Conservation (phyloP, 2,888 invertebrate species). For the Megaustenia siamemsis region DNA sequence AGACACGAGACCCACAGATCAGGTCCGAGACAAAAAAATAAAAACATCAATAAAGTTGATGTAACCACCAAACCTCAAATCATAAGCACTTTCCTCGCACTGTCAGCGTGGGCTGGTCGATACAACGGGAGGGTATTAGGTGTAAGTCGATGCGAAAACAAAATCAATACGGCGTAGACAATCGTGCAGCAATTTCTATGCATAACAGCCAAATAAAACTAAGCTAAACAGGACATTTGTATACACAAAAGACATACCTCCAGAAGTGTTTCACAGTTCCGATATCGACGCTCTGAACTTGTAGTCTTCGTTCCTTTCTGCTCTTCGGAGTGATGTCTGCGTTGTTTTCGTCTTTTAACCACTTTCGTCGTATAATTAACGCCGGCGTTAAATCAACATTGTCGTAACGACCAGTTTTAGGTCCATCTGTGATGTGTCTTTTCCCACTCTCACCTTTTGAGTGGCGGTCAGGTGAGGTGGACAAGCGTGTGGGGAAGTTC, state of each 20-base stretch:
- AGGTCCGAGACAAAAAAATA: too few species aligned
- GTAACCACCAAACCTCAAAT: too few species aligned
- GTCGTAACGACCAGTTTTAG: not conserved
- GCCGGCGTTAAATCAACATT: not conserved
- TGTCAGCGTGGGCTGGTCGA: too few species aligned
- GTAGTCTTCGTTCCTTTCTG: constrained; percentile 26
- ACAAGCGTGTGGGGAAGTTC: not conserved
- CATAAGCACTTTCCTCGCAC: too few species aligned
- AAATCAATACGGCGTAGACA: not conserved
- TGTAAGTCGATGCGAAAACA: not conserved
- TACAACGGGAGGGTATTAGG: too few species aligned
- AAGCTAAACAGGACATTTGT: not conserved
- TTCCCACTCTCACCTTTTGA: not conserved
- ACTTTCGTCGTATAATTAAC: constrained; percentile 24
- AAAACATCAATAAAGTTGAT: too few species aligned
- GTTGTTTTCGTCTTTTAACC: constrained; percentile 9
- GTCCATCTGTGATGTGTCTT: not conserved
- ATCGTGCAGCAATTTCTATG: not conserved
- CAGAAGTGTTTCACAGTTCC: constrained; percentile 15
- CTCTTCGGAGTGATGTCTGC: not conserved
- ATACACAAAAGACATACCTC: constrained; percentile 3
- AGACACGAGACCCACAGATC: too few species aligned
- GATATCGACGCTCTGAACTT: constrained; percentile 12
- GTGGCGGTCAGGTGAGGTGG: not conserved
- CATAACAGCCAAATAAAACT: not conserved